Base-by-base conservation (phyloP, 2,113 vertebrate genomes). In the Esox niger region DNA sequence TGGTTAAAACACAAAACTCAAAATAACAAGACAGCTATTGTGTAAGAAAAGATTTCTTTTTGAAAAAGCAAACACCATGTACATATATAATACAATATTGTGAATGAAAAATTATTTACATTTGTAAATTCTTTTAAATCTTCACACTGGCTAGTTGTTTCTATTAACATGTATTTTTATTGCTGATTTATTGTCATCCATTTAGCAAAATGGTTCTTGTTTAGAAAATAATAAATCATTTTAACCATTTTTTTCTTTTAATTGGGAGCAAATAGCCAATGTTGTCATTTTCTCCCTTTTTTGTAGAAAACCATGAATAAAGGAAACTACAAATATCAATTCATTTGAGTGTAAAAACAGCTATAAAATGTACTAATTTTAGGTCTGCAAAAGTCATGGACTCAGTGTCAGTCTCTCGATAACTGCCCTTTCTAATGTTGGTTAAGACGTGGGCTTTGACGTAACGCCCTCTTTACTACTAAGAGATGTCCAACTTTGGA, bases 101-200 rank as follows among this genome's bases (percentile, higher is more conserved):
- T 90, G 89, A 92, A 91, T 92, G 86, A 90, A 92, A 90, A 91
- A 79, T 87, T 96, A 95, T 95, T 91, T 95, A 96, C 95, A 97
- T 30, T 87, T 90, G 78, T 91, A 90, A 91, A 87, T 92, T 89
- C 78, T 81, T 80, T 84, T 78, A 79, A 83, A 88, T 92, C 88
- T 87, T 91, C 90, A 94, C 93, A 94, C 82, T 91, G 93, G 93
- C 93, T 89, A 92, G 90, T 90, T 92, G 78, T 78, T 76, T 85
- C 84, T 89, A 69, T 84, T 90, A 85, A 86, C 87, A 82, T 90
- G 90, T 92, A 90, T 81, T 86, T 89, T 95, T 97, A 97, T 97
- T 97, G 96, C 96, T 96, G 92, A 92, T 87, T 91, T 56, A 87
- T 90, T 88, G 86, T 84, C 85, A 85, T 90, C 80, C 54, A 54